Evolutionary conservation across 2,113 vertebrate species (phyloP).

Genomic region (Equus quagga): DNA sequence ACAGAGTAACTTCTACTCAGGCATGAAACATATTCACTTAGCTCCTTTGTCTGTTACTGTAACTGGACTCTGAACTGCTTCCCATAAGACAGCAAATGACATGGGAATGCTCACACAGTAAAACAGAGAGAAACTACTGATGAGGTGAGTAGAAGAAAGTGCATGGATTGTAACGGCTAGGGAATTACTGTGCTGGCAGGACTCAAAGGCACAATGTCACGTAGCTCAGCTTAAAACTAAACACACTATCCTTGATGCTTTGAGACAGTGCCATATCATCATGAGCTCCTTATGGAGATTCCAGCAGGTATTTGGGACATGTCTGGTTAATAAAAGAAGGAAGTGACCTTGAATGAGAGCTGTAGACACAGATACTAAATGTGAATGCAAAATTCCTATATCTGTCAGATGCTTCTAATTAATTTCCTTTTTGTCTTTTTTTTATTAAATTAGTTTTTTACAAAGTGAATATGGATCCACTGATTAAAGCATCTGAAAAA

Average conservation of each 20-base stretch:
- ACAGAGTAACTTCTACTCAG: background rate
- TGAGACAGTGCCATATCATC: background rate
- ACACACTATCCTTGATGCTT: background rate
- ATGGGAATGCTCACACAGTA: background rate
- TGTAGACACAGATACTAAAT: slow-evolving; percentile 10
- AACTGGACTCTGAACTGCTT: background rate
- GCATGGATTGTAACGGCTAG: background rate
- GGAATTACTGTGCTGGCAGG: background rate
- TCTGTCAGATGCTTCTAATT: background rate
- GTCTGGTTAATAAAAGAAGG: background rate
- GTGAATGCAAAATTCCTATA: background rate
- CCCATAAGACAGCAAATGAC: background rate
- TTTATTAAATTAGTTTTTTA: background rate
- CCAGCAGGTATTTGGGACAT: background rate
- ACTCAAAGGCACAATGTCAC: background rate
- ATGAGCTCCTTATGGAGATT: background rate
- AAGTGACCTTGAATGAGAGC: background rate
- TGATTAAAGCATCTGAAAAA: background rate
- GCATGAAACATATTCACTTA: background rate
- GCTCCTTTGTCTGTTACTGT: background rate
- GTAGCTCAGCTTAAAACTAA: background rate
- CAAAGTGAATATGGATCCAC: background rate
- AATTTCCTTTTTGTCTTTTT: background rate
- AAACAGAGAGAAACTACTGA: background rate
- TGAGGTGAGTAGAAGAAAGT: background rate